Evolutionary conservation across 2,888 invertebrate genomes (phyloP).

Genomic region (Thalpophila matura): DNA sequence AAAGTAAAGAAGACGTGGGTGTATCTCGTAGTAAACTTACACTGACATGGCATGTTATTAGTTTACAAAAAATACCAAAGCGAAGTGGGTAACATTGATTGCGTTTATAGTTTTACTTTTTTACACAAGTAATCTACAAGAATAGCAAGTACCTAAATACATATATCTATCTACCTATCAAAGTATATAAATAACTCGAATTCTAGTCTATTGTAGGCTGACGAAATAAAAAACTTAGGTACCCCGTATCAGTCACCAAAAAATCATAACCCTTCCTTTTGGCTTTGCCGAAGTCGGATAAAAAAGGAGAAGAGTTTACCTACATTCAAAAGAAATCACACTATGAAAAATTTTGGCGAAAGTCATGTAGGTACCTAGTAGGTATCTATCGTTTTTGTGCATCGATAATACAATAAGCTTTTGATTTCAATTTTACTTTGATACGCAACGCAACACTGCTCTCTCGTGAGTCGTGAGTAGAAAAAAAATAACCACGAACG

Average conservation of each 20-base stretch:
- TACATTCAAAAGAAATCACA: conserved; percentile 12
- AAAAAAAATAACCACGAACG: conserved; percentile 32
- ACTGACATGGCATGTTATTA: conserved; percentile 15
- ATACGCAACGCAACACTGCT: conserved; percentile 39
- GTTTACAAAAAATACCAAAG: conserved; percentile 15
- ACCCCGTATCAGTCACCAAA: conserved; percentile 4
- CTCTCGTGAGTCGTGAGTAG: conserved; percentile 33
- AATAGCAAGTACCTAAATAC: too few species aligned
- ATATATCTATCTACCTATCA: too few species aligned
- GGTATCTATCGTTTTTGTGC: conserved; percentile 60
- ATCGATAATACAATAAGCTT: conserved; percentile 55
- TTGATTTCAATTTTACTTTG: conserved; percentile 55
- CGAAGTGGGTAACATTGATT: conserved; percentile 13
- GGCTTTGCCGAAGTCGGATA: too few species aligned
- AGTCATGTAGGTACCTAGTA: conserved; percentile 61
- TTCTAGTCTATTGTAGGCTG: conserved; percentile 4
- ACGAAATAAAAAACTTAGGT: conserved; percentile 11
- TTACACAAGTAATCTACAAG: not conserved
- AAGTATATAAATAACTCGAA: not conserved
- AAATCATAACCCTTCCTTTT: too few species aligned
- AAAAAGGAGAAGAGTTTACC: too few species aligned
- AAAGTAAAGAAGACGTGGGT: conserved; percentile 10
- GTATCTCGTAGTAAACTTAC: conserved; percentile 9
- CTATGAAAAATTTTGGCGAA: conserved; percentile 63
- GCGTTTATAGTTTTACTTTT: conserved; percentile 30